Conservation (phyloP, 2,797 vertebrate species). For the Ispidina picta region DNA sequence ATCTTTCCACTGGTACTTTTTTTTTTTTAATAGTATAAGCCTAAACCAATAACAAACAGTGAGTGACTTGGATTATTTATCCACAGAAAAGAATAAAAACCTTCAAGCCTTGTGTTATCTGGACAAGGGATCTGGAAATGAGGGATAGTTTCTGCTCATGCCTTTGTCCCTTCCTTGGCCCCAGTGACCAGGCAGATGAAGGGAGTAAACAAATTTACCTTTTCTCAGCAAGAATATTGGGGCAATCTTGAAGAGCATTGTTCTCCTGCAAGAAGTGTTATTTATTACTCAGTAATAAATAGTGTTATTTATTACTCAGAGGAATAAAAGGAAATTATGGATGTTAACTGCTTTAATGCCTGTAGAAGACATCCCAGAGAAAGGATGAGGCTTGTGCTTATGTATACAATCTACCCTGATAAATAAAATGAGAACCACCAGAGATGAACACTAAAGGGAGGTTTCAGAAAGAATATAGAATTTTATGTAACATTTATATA, state of each 20-base stretch:
- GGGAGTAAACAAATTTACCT: background rate
- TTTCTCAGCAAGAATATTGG: background rate
- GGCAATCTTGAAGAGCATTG: background rate
- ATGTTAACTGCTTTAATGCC: background rate
- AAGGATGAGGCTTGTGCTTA: background rate
- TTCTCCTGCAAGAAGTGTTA: background rate
- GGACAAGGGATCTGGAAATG: background rate
- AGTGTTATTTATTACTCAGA: background rate
- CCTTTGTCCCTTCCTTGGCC: background rate
- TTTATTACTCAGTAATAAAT: background rate
- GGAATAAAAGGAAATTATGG: background rate
- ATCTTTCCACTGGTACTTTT: background rate
- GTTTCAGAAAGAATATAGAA: background rate
- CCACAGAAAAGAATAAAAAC: background rate
- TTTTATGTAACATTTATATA: background rate
- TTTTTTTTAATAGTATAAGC: background rate
- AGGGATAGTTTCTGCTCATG: background rate
- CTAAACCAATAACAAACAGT: background rate
- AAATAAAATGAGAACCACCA: background rate
- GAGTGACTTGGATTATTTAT: background rate
- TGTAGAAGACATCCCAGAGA: background rate
- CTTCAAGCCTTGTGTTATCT: background rate
- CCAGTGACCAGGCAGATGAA: background rate
- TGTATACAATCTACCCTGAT: accelerated
- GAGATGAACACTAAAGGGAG: background rate